Base-by-base conservation (phyloP, 2,797 vertebrate genomes). In the Enteromius anoplus region DNA sequence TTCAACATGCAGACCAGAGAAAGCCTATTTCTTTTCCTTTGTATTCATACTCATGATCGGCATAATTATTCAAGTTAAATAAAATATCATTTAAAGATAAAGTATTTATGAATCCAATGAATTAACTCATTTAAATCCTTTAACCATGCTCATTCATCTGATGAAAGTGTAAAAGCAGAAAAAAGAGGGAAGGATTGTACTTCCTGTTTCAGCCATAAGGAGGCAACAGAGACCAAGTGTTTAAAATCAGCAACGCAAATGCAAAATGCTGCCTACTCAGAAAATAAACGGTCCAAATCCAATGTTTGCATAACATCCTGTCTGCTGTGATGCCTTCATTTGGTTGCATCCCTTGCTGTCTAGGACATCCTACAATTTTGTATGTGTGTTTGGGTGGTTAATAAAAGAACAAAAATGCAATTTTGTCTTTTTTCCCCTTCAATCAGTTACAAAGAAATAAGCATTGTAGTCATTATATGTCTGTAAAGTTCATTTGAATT, bases 201-300 rank as follows among this genome's bases (percentile, higher is more conserved):
- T 51, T 84, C 4, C 26, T 47, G 40, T 10, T 2, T 55, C 75
- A 64, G 23, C 89, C 94, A 93, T 88, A 62, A 93, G 93, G 86
- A 88, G 91, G 91, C 78, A 89, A 75, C 88, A 89, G 78, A 83
- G 60, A 66, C 88, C 77, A 58, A 53, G 32, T 53, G 32, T 75
- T 75, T 40, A 51, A 53, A 75, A 75, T 26, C 9, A 32, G 19
- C 37, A 80, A n/a, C 7, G 21, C 6, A 17, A 37, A 47, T 17
- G 19, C 17, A 60, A 80, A 29, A 58, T n/a, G 19, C 19, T 60
- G 15, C 51, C 26, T 34, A n/a, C 40, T 40, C 49, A 29, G 49
- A 10, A 51, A 80, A 51, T 58, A 11, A 17, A 45, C 32, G 53
- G 19, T 58, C 34, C 23, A 42, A 32, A 58, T 70, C 23, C 15